Evolutionary conservation across 2,888 invertebrate species (phyloP).

Genomic region (Heliothis peltigera): DNA sequence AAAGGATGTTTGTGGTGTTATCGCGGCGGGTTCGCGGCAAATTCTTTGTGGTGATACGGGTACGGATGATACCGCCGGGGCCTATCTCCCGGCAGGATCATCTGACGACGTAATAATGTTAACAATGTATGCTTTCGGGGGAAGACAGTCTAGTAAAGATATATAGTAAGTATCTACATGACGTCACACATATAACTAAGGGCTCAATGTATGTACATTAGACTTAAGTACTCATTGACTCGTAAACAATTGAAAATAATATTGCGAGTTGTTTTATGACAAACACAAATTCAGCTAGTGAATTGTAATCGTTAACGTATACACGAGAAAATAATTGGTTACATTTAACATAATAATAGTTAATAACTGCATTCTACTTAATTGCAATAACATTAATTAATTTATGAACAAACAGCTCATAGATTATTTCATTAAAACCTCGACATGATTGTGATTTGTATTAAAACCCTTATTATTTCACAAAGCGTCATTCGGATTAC

Average conservation of each 20-base stretch:
- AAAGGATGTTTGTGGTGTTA: slow-evolving; percentile 16
- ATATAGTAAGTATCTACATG: neutral
- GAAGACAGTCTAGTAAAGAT: neutral
- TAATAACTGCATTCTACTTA: neutral
- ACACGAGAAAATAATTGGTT: neutral
- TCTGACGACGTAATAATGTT: slow-evolving; percentile 1
- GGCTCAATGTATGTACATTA: too few relatives aligned
- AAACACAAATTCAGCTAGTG: neutral
- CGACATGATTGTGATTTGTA: neutral
- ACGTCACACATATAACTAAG: neutral
- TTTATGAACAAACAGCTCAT: too few relatives aligned
- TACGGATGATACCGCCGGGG: neutral
- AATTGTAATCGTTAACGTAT: neutral
- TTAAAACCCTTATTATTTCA: slow-evolving; percentile 12
- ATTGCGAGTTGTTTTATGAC: neutral
- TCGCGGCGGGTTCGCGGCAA: slow-evolving; percentile 13
- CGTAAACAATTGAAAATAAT: too few relatives aligned
- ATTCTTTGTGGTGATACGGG: slow-evolving; percentile 1
- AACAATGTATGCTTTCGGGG: neutral
- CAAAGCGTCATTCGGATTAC: slow-evolving; percentile 15
- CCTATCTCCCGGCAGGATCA: neutral
- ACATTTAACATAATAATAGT: neutral
- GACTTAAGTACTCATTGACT: too few relatives aligned
- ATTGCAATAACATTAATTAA: neutral
- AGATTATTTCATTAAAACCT: slow-evolving; percentile 12